These are phyloP conservation scores for Pentamera pediparva DNA, from an alignment of 53 echinoderm and acorn worm species.

Conservation along the genomic window DNA sequence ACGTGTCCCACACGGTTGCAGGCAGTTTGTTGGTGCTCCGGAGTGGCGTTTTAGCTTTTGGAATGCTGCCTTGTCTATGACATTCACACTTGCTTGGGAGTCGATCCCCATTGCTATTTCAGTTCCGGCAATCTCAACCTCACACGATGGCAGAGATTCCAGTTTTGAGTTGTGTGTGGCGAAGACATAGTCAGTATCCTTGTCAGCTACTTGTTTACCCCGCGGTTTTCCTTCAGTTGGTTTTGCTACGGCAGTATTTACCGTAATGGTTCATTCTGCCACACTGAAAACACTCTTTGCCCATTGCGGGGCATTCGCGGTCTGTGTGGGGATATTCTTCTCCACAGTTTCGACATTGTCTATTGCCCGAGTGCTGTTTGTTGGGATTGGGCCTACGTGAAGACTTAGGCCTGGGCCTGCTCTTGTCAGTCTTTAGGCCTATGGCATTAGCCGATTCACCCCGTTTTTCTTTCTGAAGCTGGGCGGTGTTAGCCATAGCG, in stretches of 20 bases:
- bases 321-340: constrained; percentile 27
- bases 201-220: neutral
- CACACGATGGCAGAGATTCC: constrained; percentile 2
- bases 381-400: neutral
- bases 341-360: constrained; percentile 22
- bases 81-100: constrained; percentile 23
- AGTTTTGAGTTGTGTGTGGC: neutral
- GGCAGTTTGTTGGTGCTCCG: neutral
- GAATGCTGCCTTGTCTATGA: constrained; percentile 9
- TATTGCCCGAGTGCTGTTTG: neutral
- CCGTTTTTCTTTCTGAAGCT: constrained; percentile 9
- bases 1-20: neutral
- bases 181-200: neutral
- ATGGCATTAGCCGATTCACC: neutral
- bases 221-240: neutral
- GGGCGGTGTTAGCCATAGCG: constrained; percentile 1
- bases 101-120: constrained; percentile 16
- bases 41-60: neutral
- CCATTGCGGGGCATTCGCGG: constrained; percentile 35
- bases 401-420: neutral
- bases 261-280: constrained; percentile 35
- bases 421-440: neutral
- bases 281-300: constrained; percentile 32
- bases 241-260: constrained; percentile 14
- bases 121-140: neutral